Evolutionary conservation across 2,888 invertebrate species (phyloP), one percentile per base, ranked within the genome.

Genomic region (Formica aserva): DNA sequence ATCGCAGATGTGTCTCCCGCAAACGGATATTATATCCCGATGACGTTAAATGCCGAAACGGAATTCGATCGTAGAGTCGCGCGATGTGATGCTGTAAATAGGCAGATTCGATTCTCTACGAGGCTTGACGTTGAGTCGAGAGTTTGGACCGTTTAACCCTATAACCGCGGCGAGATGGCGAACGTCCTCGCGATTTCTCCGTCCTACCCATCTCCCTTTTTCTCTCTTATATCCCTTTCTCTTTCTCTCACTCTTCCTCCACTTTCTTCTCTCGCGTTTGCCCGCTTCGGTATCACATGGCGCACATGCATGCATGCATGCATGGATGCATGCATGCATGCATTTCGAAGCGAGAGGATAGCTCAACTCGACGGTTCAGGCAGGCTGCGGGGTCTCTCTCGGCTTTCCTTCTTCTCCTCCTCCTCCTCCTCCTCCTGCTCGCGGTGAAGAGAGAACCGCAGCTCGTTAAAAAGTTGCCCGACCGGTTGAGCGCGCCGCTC

Each of bases 391-490:
- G 91, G 91, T 92, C 91, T 92, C 91, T 55, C 15, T 55, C 52
- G 15, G 41, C 41, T 41, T 41, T 35, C 48, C 18, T 11, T 13
- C 35, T 5, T n/a, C 52, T 71, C 35, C 35, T 32, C 18, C 11
- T 92, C 91, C 92, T 2, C 1, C 69, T 92, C 92, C 91, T 89
- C 89, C 92, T 92, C 8, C 52, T 92, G 90, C 91, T 91, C 89
- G 90, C 85, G 86, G 86, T 87, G 89, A 86, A 88, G 89, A 72
- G 57, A 88, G 89, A 89, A 90, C 89, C 90, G 90, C 92, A 91
- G 93, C 94, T 94, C 94, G 94, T 94, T 94, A 94, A 94, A 94
- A 94, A 94, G 94, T 94, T 94, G 94, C 93, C 89, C 93, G 94
- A 94, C 94, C 94, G 94, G 94, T 94, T 94, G 93, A 92, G 92